Percentiles rank a stretch among this genome's conserved stretches.
Evolutionary conservation across 2,888 invertebrate species (phyloP).

Genomic region (Limenitis camilla): DNA sequence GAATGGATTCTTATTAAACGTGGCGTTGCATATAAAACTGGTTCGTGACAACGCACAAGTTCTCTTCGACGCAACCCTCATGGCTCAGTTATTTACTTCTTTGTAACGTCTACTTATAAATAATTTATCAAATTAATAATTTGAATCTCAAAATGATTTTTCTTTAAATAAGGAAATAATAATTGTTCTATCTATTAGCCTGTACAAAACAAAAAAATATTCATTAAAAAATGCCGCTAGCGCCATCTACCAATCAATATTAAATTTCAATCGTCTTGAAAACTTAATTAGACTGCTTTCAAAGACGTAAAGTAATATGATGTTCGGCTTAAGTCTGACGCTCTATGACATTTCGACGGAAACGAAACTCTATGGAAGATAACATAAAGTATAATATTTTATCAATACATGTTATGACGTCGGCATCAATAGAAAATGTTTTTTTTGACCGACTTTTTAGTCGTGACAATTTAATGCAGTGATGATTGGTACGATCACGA

Average conservation of each 20-base stretch:
- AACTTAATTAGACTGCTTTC: constrained; percentile 71
- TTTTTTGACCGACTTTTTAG: constrained; percentile 15
- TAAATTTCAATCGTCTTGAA: constrained; percentile 66
- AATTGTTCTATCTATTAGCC: constrained; percentile 8
- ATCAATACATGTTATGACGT: background rate
- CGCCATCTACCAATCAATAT: constrained; percentile 71
- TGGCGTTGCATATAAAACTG: constrained; percentile 36
- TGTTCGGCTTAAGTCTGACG: constrained; percentile 31
- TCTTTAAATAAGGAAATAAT: constrained; percentile 29
- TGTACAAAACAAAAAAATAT: constrained; percentile 38
- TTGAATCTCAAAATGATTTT: constrained; percentile 1
- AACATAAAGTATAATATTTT: constrained; percentile 34
- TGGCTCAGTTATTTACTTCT: background rate
- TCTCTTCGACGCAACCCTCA: constrained; percentile 23
- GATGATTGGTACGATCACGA: constrained; percentile 49
- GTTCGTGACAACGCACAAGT: constrained; percentile 35
- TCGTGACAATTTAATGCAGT: constrained; percentile 55
- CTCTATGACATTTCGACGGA: constrained; percentile 6
- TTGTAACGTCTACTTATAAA: background rate
- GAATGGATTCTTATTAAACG: constrained; percentile 29
- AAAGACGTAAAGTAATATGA: constrained; percentile 55
- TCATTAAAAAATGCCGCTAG: constrained; percentile 65
- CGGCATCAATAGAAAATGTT: constrained; percentile 18
- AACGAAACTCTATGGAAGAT: constrained; percentile 27
- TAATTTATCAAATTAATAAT: background rate